Conservation (phyloP, 2,797 vertebrate species). For the Acomys russatus region DNA sequence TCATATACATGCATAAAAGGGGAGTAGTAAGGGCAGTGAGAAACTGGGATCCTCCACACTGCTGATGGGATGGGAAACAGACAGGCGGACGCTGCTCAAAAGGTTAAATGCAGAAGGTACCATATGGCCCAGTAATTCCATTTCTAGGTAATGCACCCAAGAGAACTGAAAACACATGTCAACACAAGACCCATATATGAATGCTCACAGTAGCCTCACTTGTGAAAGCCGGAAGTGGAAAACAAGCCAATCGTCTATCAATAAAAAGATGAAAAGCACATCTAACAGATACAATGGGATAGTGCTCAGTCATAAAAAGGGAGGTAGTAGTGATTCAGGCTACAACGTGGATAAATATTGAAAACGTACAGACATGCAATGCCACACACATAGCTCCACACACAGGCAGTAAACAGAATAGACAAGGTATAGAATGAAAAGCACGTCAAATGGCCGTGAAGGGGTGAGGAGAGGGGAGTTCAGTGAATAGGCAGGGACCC, state of each 20-base stretch:
- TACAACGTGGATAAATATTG: neutral
- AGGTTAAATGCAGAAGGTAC: slow-evolving; percentile 24
- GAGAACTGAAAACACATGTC: slow-evolving; percentile 30
- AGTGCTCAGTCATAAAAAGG: slow-evolving; percentile 27
- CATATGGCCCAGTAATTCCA: neutral
- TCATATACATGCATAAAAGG: neutral
- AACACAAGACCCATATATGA: neutral
- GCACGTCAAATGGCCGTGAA: neutral
- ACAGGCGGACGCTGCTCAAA: slow-evolving; percentile 38
- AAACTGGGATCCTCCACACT: neutral
- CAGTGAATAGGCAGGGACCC: rapidly evolving
- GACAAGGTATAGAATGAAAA: neutral
- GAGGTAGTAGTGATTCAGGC: neutral
- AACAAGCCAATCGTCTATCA: neutral
- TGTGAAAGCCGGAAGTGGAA: slow-evolving; percentile 1
- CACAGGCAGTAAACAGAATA: neutral
- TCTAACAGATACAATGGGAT: neutral
- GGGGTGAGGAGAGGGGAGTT: neutral
- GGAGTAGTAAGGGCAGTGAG: neutral
- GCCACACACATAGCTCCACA: neutral
- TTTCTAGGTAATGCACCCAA: neutral
- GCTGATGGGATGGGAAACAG: slow-evolving; percentile 1
- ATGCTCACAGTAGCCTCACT: neutral
- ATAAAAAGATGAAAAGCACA: slow-evolving; percentile 1
- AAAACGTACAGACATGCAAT: neutral